Base-by-base conservation (phyloP, 1,140 invertebrate genomes). In the Trinorchestia longiramus region DNA sequence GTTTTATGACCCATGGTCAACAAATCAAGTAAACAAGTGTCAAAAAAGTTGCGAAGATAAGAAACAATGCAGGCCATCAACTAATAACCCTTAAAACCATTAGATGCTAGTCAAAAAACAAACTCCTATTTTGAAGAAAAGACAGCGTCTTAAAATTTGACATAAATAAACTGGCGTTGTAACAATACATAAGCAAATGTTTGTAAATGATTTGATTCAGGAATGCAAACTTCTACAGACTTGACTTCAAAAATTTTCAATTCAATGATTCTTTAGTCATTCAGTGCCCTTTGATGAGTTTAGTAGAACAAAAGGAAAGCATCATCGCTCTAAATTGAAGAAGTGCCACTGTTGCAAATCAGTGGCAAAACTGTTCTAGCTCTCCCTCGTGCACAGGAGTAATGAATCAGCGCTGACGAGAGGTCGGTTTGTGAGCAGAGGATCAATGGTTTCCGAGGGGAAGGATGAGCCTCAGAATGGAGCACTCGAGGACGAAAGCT, bases 391-490 rank as follows among this genome's bases (percentile, higher is more conserved):
- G 92, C 92, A 94, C 92, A 8, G 36, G 92, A 40, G 92, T 43
- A 94, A 94, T 94, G 92, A 94, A 94, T 94, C 92, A 94, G 92
- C 44, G 88, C 88, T 90, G 88, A 94, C 92, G 92, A 94, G 92
- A 94, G 92, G 92, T 94, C 19, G 44, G 92, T 42, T 45, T 45
- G 92, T n/a, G 92, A 94, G 43, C 36, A 45, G 92, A 44, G 44
- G 92, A 94, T 94, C 92, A 94, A 94, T 94, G 92, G 92, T 47
- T 47, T 47, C 41, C 43, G 92, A 94, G 44, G 43, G 92, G 92
- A 91, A 94, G 92, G 43, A 94, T 94, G 92, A 94, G 92, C 92
- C 43, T 42, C 44, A 43, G 92, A 44, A 94, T 45, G 44, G 44
- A 94, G 92, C 88, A 77, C 62, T 77, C 62, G 62, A 77, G 62